phyloP scores from a whole-genome alignment of 2,888 invertebrate species.

The Xanthia icteritia region DNA sequence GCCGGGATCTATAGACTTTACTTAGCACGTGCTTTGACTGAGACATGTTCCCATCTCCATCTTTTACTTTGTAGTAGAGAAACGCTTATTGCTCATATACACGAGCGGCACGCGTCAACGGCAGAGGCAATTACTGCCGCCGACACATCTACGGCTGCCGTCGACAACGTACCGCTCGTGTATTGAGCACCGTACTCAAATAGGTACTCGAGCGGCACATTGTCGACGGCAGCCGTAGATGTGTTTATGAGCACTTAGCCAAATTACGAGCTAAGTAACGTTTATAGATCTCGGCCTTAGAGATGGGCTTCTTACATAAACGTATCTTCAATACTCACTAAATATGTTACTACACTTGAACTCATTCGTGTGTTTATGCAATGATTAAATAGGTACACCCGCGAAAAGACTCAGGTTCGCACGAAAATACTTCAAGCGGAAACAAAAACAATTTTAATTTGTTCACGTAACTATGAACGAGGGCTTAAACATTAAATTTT shows the following conservation, averaged over 20 bases:
- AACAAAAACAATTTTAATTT: conserved; percentile 57
- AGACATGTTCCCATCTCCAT: not conserved
- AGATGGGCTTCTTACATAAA: not conserved
- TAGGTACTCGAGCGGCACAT: too few species aligned
- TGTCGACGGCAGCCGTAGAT: too few species aligned
- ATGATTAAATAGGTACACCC: conserved; percentile 7
- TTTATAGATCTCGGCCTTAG: not conserved
- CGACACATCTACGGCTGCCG: too few species aligned
- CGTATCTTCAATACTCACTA: not conserved
- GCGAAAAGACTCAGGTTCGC: conserved; percentile 40
- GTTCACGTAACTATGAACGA: conserved; percentile 53
- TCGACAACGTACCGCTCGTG: too few species aligned
- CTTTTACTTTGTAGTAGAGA: not conserved
- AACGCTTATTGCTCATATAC: not conserved
- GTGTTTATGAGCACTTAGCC: too few species aligned
- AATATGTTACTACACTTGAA: not conserved
- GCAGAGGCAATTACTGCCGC: too few species aligned
- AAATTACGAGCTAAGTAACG: not conserved
- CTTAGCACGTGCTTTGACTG: not conserved
- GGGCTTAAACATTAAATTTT: conserved; percentile 55
- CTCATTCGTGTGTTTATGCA: conserved; percentile 27
- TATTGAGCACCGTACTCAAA: too few species aligned
- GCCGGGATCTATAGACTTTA: not conserved
- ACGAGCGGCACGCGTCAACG: too few species aligned
- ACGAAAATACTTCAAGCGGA: conserved; percentile 48